Evolutionary conservation across 1,140 invertebrate genomes (phyloP).

Genomic region (Aphelenchoides besseyi): DNA sequence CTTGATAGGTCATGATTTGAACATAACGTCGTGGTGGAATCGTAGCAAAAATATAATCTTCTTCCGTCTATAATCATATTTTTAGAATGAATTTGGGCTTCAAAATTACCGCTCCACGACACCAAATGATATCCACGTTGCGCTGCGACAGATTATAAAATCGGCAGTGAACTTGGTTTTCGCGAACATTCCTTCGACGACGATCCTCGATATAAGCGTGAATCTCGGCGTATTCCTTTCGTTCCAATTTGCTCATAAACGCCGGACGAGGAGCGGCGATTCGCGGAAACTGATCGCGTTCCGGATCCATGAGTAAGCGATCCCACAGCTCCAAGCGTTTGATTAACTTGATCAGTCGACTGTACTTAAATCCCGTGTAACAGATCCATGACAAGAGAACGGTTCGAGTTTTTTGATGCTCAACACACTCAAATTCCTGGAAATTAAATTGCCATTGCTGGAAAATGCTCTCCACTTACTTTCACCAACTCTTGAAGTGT

Average conservation of each 20-base stretch:
- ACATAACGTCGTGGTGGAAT: conserved; percentile 2
- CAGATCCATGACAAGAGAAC: neutral
- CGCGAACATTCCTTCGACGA: neutral
- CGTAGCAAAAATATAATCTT: conserved; percentile 1
- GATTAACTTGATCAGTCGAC: neutral
- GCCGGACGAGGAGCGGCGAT: neutral
- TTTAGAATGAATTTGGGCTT: neutral
- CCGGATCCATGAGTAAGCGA: neutral
- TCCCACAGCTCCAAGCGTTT: neutral
- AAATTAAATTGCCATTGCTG: too few species aligned
- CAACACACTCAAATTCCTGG: neutral
- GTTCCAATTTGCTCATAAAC: conserved; percentile 3
- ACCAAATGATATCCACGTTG: conserved; percentile 1
- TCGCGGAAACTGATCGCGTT: neutral
- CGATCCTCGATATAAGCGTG: neutral
- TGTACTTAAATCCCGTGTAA: neutral
- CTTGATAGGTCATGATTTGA: neutral
- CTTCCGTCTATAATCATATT: neutral
- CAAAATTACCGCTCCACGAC: neutral
- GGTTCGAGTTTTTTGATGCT: neutral
- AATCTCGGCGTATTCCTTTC: neutral
- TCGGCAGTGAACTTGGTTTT: neutral
- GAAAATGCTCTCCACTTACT: too few species aligned
- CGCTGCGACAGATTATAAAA: neutral
- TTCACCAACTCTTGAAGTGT: too few species aligned